Base-by-base conservation (phyloP, 2,113 vertebrate genomes). In the Ploceus nigricollis region DNA sequence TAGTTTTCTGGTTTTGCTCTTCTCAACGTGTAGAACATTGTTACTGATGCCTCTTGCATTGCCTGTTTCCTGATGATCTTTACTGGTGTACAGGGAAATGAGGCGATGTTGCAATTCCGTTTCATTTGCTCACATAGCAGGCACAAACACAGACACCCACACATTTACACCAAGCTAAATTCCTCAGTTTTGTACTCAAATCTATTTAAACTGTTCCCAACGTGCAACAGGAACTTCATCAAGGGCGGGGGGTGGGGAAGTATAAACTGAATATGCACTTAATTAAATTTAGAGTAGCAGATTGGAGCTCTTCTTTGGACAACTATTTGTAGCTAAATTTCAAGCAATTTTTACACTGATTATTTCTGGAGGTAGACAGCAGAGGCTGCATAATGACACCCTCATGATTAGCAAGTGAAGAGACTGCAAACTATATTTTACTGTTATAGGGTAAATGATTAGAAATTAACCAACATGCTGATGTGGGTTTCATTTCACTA, bases 311-410 rank as follows among this genome's bases (percentile, higher is more conserved):
- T 85, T 94, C 78, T 95, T 89, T 95, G 91, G 86, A 63, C 72
- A 95, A 77, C 83, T 77, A 94, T 96, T 97, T 96, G 78, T 84
- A 87, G 83, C 82, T 90, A 94, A 92, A 94, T 97, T 96, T 95
- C 9, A 9, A 94, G 85, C 87, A 82, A 92, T 95, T 97, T 95
- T 96, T 91, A 86, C 61, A 48, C 81, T 94, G 94, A 97, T 97
- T 96, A 94, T 96, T 96, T 82, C 88, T 91, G 78, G 69, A 95
- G 79, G 78, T 91, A 94, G 64, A 57, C 78, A 89, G 84, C 53
- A 92, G 83, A 94, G 83, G 39, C 61, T 82, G 70, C 58, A n/a
- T 97, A 95, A 97, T 94, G 88, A 93, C 75, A 72, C 90, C 56
- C 81, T 88, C 15, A 4, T 95, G 96, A 93, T 94, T 93, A 97